A percentile compares a stretch with the other conserved stretches of the same genome.
These are phyloP conservation scores for Diorhabda carinulata DNA, from an alignment of 1,140 invertebrate species.

Conservation along the genomic window DNA sequence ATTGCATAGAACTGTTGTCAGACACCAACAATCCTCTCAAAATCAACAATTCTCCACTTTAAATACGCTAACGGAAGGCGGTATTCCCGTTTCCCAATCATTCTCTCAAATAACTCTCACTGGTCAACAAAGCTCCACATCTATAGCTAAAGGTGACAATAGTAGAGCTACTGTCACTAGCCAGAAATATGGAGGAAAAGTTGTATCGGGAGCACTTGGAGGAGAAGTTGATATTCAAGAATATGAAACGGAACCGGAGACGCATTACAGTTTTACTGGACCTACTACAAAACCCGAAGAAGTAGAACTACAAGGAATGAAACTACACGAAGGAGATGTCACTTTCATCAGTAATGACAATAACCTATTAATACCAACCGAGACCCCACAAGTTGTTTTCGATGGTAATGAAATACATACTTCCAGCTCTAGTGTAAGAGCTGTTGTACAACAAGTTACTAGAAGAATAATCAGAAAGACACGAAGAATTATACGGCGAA, in stretches of 20 bases:
- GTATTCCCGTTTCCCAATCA: slow-evolving; percentile 52
- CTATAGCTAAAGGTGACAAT: slow-evolving; percentile 59
- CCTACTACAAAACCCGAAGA: slow-evolving; percentile 51
- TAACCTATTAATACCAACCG: slow-evolving; percentile 43
- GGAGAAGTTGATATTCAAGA: slow-evolving; percentile 61
- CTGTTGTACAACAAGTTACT: slow-evolving; percentile 75
- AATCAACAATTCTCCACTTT: slow-evolving; percentile 47
- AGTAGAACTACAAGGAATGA: slow-evolving; percentile 52
- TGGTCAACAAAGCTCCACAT: slow-evolving; percentile 61
- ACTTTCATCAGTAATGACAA: slow-evolving; percentile 42
- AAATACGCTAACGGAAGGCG: slow-evolving; percentile 46
- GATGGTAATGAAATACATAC: slow-evolving; percentile 49
- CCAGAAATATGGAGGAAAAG: slow-evolving; percentile 59
- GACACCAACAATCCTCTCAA: slow-evolving; percentile 53
- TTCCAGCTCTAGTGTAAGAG: slow-evolving; percentile 61
- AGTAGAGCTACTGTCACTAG: slow-evolving; percentile 57
- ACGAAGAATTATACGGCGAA: slow-evolving; percentile 66
- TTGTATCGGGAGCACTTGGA: slow-evolving; percentile 57
- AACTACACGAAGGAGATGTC: slow-evolving; percentile 54
- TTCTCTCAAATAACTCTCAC: slow-evolving; percentile 63
- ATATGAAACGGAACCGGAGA: slow-evolving; percentile 58
- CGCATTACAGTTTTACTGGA: slow-evolving; percentile 52
- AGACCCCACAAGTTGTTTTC: slow-evolving; percentile 27
- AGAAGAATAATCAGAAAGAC: slow-evolving; percentile 70
- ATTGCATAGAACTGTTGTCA: slow-evolving; percentile 55